A percentile compares a stretch with the other conserved stretches of the same genome.
Evolutionary conservation across 2,797 vertebrate genomes (phyloP).

Genomic region (Sebastes taczanowskii): DNA sequence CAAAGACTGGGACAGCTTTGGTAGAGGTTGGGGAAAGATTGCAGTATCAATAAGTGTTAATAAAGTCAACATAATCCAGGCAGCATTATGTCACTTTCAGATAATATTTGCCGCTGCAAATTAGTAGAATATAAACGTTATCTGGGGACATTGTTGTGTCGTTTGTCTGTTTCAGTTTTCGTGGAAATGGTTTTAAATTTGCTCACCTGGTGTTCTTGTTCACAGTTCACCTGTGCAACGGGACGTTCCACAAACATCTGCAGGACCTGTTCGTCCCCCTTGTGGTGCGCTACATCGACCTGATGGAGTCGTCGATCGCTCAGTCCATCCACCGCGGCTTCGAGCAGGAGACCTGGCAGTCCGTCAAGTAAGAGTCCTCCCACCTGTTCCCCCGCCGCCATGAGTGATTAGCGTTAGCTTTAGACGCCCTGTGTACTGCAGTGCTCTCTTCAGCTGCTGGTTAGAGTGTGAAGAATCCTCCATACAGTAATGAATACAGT

Average conservation of each 20-base stretch:
- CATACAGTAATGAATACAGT: not conserved
- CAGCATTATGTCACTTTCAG: not conserved
- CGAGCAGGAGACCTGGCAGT: conserved; percentile 96
- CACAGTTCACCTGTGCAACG: conserved; percentile 92
- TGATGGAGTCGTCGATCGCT: conserved; percentile 98
- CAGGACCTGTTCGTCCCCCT: conserved; percentile 94
- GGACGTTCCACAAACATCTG: conserved; percentile 96
- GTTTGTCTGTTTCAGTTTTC: no score
- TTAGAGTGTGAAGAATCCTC: not conserved
- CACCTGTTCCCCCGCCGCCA: not conserved
- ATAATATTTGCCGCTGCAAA: not conserved
- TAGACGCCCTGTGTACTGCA: not conserved
- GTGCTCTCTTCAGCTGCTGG: not conserved
- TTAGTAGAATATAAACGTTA: not conserved
- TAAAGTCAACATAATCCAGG: not conserved
- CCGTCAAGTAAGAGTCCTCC: conserved; percentile 90
- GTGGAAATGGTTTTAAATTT: not conserved
- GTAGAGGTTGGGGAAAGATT: not conserved
- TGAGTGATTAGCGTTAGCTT: not conserved
- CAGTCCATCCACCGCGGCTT: conserved; percentile 97
- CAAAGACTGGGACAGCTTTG: not conserved
- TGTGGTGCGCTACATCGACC: conserved; percentile 96
- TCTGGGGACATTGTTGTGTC: not conserved
- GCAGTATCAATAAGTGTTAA: not conserved
- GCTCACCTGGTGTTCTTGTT: not conserved